A percentile compares a stretch with the other conserved stretches of the same genome.
Conservation (phyloP, 2,888 invertebrate species). For the Synanthedon formicaeformis region DNA sequence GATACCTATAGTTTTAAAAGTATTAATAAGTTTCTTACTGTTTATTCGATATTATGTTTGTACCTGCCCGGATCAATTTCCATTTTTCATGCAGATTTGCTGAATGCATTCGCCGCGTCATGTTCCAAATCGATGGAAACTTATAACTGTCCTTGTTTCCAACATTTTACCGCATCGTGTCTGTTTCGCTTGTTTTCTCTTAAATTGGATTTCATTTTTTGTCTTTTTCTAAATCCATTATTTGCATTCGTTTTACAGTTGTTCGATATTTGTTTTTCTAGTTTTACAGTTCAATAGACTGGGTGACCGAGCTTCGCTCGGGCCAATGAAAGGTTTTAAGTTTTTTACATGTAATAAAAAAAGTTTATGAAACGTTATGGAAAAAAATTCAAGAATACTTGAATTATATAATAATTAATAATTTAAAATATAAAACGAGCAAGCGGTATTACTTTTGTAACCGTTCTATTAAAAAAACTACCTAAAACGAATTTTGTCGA, state of each 20-base stretch:
- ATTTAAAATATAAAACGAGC: too few relatives aligned
- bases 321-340: too few relatives aligned
- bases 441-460: too few relatives aligned
- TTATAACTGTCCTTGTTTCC: background rate
- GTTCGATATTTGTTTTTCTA: background rate
- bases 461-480: too few relatives aligned
- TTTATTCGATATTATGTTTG: background rate
- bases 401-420: too few relatives aligned
- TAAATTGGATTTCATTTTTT: background rate
- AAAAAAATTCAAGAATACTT: too few relatives aligned
- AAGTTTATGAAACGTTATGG: too few relatives aligned
- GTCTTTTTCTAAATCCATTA: background rate
- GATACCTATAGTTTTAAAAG: too few relatives aligned
- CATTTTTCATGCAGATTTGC: conserved; percentile 25
- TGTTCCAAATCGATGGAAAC: conserved; percentile 12
- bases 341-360: too few relatives aligned
- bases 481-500: too few relatives aligned
- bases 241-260: background rate
- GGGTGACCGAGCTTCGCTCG: too few relatives aligned
- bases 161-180: background rate
- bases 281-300: background rate
- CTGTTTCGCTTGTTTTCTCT: background rate
- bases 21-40: too few relatives aligned
- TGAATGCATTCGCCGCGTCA: conserved; percentile 23
- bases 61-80: conserved; percentile 21